Evolutionary conservation across 2,797 vertebrate species (phyloP), one percentile per base, ranked within the genome.

Genomic region (Alectoris magna): DNA sequence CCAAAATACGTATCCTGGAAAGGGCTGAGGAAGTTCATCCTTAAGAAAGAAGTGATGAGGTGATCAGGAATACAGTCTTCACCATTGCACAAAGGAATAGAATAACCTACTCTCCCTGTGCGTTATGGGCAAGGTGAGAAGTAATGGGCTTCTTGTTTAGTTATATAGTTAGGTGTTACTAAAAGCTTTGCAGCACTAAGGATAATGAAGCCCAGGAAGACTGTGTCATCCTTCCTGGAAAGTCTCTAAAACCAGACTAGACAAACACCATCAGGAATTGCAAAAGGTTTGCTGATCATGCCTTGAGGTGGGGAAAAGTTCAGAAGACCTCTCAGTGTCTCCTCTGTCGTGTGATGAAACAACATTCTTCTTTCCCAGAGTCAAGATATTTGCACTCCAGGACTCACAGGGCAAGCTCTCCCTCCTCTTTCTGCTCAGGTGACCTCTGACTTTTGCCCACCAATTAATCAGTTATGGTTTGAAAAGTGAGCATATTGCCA

Each of bases 381-480:
- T 43, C 67, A 82, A 85, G 18, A 53, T 41, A 1, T 80, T 83
- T 86, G 74, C 34, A 22, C 11, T 11, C 63, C 17, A 31, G 22
- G 34, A 68, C 26, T 14, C 34, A 64, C 24, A 77, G 49, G 34
- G 26, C 58, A 75, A 70, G 43, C 5, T 85, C 76, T 66, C 12
- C 49, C 86, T 48, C 59, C 38, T 72, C n/a, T 56, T 48, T 72
- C 84, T 92, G 29, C 44, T 80, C 36, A 62, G 43, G 27, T 66
- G 78, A 88, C 82, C 88, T 82, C 88, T 78, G 82, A 72, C 91
- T 36, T 81, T 91, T 91, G 82, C 63, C 29, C 75, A 53, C 19
- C 27, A 31, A 74, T 83, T 91, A 92, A 94, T 95, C 90, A 84
- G 9, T 71, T 87, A 77, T 5, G 24, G 43, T 21, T 59, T 94